These are phyloP conservation scores for Erebia epiphron DNA, from an alignment of 2,888 invertebrate species.

Conservation along the genomic window DNA sequence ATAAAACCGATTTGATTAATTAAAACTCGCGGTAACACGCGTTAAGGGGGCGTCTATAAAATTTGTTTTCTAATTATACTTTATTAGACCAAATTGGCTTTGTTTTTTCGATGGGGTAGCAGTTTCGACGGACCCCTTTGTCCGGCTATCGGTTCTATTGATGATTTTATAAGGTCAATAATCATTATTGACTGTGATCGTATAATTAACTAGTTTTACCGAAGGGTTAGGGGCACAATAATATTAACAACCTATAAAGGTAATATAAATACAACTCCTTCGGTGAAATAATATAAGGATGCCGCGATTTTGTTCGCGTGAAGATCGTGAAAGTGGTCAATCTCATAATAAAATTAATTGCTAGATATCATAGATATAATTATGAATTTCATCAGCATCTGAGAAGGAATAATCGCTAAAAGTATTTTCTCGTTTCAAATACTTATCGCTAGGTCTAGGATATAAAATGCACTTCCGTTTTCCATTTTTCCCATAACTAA, in stretches of 20 bases:
- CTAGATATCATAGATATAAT: too few relatives aligned
- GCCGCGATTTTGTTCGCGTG: conserved; percentile 11
- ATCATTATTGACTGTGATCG: conserved; percentile 75
- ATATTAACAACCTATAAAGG: conserved; percentile 43
- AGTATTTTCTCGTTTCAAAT: too few relatives aligned
- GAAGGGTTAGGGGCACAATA: conserved; percentile 52
- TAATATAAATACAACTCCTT: conserved; percentile 37
- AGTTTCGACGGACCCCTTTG: conserved; percentile 67
- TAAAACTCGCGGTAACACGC: conserved; percentile 64
- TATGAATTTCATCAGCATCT: too few relatives aligned
- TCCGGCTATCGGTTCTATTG: conserved; percentile 70
- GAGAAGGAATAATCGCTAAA: too few relatives aligned
- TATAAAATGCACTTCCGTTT: too few relatives aligned
- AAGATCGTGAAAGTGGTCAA: not conserved
- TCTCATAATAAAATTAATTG: too few relatives aligned
- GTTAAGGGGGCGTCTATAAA: conserved; percentile 73
- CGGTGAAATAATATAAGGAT: conserved; percentile 28
- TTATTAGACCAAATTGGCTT: conserved; percentile 77
- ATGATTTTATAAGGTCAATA: conserved; percentile 81
- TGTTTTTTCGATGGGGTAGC: conserved; percentile 68
- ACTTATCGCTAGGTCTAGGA: too few relatives aligned
- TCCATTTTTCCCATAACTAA: too few relatives aligned
- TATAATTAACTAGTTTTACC: conserved; percentile 74
- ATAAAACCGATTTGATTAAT: conserved; percentile 72
- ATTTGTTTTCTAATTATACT: conserved; percentile 76